These are phyloP conservation scores for Phrynosoma platyrhinos DNA, from an alignment of 2,113 vertebrate species.

Conservation along the genomic window DNA sequence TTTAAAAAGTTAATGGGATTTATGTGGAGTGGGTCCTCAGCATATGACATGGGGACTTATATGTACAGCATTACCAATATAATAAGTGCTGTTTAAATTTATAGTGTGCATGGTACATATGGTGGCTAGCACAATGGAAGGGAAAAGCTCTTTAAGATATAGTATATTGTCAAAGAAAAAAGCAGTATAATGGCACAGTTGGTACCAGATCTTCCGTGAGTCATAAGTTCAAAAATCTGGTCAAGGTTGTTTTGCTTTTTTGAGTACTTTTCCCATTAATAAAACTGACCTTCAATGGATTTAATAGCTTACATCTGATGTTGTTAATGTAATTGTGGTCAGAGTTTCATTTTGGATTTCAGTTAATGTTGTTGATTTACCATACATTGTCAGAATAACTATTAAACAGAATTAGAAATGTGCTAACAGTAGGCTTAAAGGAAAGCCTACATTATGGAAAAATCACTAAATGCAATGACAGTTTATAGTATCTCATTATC, in stretches of 20 bases:
- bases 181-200: background rate
- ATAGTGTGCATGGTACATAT: background rate
- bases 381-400: slow-evolving; percentile 24
- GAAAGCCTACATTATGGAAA: background rate
- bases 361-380: slow-evolving; percentile 23
- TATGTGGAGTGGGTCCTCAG: slow-evolving; percentile 19
- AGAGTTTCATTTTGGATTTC: slow-evolving; percentile 36
- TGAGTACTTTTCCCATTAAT: background rate
- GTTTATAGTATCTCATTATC: slow-evolving; percentile 34
- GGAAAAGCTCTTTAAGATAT: slow-evolving; percentile 8
- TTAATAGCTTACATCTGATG: background rate
- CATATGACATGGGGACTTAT: background rate
- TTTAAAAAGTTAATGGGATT: slow-evolving; percentile 39
- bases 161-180: background rate
- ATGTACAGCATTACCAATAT: background rate
- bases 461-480: background rate
- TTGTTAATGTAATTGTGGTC: slow-evolving; percentile 9
- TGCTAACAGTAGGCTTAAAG: background rate
- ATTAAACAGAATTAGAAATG: slow-evolving; percentile 15
- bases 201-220: background rate
- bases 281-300: background rate
- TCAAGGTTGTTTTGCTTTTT: background rate
- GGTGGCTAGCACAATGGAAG: background rate
- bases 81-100: background rate
- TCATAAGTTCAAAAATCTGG: slow-evolving; percentile 4